Percentiles rank a stretch among this genome's conserved stretches.
These are phyloP conservation scores for Trissolcus brochymenae DNA, from an alignment of 2,888 invertebrate species.

Conservation along the genomic window DNA sequence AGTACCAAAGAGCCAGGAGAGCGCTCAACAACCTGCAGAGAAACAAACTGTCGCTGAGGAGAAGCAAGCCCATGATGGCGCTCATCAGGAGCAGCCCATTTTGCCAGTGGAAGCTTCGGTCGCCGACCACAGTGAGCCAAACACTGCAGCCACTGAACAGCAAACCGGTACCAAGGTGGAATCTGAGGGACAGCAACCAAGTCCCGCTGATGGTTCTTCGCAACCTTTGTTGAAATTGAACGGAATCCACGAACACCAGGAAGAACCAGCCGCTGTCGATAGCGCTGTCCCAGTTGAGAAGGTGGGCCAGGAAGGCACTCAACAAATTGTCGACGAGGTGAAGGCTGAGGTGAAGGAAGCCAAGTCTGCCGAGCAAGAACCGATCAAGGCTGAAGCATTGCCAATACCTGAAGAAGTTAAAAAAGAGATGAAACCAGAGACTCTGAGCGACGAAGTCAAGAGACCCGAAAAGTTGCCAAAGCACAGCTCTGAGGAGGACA, in stretches of 20 bases:
- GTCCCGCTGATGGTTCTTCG: background rate
- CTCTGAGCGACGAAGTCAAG: constrained; percentile 60
- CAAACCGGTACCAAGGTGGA: constrained; percentile 21
- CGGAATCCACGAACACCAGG: constrained; percentile 35
- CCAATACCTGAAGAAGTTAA: constrained; percentile 70
- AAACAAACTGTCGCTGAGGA: constrained; percentile 20
- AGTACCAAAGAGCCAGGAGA: constrained; percentile 47
- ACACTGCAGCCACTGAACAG: background rate
- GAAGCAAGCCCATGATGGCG: background rate
- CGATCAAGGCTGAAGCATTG: constrained; percentile 73
- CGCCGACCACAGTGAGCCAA: constrained; percentile 8
- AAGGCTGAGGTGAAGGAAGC: constrained; percentile 56
- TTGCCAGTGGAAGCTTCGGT: background rate
- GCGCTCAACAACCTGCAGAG: constrained; percentile 20
- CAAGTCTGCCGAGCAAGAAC: constrained; percentile 62
- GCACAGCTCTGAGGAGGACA: constrained; percentile 57
- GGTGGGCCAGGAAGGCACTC: constrained; percentile 26
- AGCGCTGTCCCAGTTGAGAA: constrained; percentile 32
- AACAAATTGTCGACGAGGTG: constrained; percentile 38
- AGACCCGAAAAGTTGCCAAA: constrained; percentile 50
- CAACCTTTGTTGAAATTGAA: constrained; percentile 30
- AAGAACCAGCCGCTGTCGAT: constrained; percentile 27
- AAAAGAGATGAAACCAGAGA: constrained; percentile 60
- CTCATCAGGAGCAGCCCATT: background rate
- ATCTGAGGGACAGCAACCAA: constrained; percentile 34